Percentiles rank a stretch among this genome's conserved stretches.
Evolutionary conservation across 2,797 vertebrate species (phyloP).

Genomic region (Artibeus lituratus): DNA sequence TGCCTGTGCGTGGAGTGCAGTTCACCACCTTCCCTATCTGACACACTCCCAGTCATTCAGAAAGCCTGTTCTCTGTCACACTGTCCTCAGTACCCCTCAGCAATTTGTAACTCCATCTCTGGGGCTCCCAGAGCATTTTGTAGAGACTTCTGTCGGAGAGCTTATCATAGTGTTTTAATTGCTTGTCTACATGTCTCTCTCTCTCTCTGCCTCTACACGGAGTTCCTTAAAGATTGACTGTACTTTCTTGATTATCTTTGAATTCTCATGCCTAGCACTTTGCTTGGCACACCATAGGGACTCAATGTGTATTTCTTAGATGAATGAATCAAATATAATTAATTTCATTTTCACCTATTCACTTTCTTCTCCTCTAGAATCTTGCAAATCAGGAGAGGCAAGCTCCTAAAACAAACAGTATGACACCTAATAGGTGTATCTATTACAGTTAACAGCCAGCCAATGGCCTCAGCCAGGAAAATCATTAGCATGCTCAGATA

Average conservation of each 20-base stretch:
- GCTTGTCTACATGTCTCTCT: neutral
- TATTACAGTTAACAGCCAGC: neutral
- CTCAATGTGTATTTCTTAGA: neutral
- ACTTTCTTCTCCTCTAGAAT: conserved; percentile 12
- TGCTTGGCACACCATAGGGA: neutral
- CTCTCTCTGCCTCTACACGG: neutral
- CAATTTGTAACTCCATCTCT: neutral
- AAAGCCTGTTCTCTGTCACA: neutral
- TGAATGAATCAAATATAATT: neutral
- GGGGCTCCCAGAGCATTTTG: neutral
- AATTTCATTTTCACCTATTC: neutral
- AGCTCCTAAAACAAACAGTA: conserved; percentile 10
- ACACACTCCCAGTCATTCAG: neutral
- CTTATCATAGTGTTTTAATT: neutral
- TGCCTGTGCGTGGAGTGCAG: neutral
- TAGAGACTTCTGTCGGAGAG: neutral
- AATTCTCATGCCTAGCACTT: neutral
- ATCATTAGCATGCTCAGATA: neutral
- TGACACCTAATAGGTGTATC: neutral
- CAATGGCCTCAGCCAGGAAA: conserved; percentile 28
- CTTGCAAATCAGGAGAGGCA: conserved; percentile 17
- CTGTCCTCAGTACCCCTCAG: neutral
- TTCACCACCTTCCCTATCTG: neutral
- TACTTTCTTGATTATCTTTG: neutral
- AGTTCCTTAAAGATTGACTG: neutral